phyloP scores from a whole-genome alignment of 2,888 invertebrate species.

The Pandemis corylana region DNA sequence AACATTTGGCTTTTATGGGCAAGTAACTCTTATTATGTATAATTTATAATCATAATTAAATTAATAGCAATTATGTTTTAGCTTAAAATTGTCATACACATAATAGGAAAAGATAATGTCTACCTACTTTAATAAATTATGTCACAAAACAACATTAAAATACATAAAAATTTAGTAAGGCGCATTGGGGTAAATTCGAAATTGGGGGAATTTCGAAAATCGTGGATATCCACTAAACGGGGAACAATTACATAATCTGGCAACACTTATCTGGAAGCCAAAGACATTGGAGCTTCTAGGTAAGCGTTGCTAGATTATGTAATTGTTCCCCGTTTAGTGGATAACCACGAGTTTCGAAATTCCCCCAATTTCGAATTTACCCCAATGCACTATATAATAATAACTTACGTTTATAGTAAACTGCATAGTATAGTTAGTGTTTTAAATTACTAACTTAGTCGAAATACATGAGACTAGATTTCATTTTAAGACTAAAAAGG shows the following conservation, averaged over 20 bases:
- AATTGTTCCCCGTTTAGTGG: too few relatives aligned
- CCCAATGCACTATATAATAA: neutral
- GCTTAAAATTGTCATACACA: neutral
- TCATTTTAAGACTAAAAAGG: neutral
- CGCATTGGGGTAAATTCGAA: too few relatives aligned
- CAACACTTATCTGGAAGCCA: too few relatives aligned
- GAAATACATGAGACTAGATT: slow-evolving; percentile 11
- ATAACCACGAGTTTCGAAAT: too few relatives aligned
- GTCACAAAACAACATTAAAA: neutral
- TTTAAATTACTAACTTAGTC: too few relatives aligned
- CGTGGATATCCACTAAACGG: too few relatives aligned
- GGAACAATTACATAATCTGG: too few relatives aligned
- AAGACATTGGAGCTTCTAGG: too few relatives aligned
- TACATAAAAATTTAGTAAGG: neutral
- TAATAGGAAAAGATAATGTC: neutral
- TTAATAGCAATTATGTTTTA: neutral
- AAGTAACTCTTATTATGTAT: neutral
- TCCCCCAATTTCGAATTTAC: too few relatives aligned
- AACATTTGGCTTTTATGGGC: neutral
- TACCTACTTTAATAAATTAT: neutral
- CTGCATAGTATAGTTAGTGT: neutral
- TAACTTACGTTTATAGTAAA: neutral
- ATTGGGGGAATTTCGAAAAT: too few relatives aligned
- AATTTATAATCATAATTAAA: neutral
- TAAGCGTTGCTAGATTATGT: too few relatives aligned